Evolutionary conservation across 2,113 vertebrate species (phyloP).

Genomic region (Sebastes schlegelii): DNA sequence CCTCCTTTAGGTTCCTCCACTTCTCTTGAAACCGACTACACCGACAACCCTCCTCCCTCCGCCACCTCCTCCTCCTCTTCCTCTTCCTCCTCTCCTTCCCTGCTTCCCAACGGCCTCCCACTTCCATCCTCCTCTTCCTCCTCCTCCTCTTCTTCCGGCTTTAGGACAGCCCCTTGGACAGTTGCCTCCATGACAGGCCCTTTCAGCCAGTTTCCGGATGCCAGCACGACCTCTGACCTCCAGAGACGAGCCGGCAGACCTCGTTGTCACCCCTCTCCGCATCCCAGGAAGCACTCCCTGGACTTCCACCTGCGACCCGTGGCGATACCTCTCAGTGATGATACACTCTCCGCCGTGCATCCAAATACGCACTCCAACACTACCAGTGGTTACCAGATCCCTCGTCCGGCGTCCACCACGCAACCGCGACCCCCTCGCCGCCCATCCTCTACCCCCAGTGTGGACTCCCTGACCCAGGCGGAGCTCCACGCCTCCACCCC

Average conservation of each 20-base stretch:
- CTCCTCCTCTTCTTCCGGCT: slow-evolving; percentile 23
- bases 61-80: slow-evolving; percentile 68
- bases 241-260: slow-evolving; percentile 24
- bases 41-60: slow-evolving; percentile 47
- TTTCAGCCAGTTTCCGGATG: slow-evolving; percentile 63
- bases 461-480: slow-evolving; percentile 52
- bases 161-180: slow-evolving; percentile 42
- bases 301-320: slow-evolving; percentile 70
- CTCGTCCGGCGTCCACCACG: slow-evolving; percentile 40
- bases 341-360: not conserved
- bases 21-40: slow-evolving; percentile 71
- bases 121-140: slow-evolving; percentile 10
- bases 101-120: slow-evolving; percentile 30
- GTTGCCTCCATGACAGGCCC: not conserved
- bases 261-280: slow-evolving; percentile 71
- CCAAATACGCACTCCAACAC: not conserved
- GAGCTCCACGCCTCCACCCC: slow-evolving; percentile 55
- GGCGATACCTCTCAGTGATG: slow-evolving; percentile 5
- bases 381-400: slow-evolving; percentile 64
- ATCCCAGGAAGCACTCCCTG: slow-evolving; percentile 78
- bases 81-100: slow-evolving; percentile 69
- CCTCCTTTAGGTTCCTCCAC: slow-evolving; percentile 62
- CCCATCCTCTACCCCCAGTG: slow-evolving; percentile 63
- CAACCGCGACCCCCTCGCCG: slow-evolving; percentile 5
- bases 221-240: slow-evolving; percentile 33